Percentiles rank a stretch among this genome's conserved stretches.
phyloP scores from a whole-genome alignment of 1,140 invertebrate species.

The Ephestia elutella region DNA sequence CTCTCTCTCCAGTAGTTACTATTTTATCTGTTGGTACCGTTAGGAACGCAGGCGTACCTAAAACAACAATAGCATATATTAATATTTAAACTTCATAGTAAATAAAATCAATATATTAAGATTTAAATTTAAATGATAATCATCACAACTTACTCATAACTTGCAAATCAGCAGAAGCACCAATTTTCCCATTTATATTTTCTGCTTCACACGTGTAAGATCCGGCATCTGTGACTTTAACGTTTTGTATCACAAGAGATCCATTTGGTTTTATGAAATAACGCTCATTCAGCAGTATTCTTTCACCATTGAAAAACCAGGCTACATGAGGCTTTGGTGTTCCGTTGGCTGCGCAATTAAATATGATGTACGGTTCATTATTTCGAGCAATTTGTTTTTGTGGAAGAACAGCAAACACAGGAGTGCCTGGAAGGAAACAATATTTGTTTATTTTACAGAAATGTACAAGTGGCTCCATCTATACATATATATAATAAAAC shows the following conservation, averaged over 20 bases:
- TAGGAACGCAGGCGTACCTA: constrained; percentile 82
- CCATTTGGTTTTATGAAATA: constrained; percentile 76
- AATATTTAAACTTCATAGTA: not conserved
- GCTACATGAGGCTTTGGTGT: constrained; percentile 79
- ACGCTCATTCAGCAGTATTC: constrained; percentile 72
- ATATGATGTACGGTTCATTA: constrained; percentile 34
- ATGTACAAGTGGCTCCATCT: no score
- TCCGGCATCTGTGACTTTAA: constrained; percentile 79
- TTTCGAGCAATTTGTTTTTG: constrained; percentile 36
- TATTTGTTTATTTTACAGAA: no score
- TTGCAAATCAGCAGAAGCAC: constrained; percentile 78
- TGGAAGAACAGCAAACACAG: constrained; percentile 41
- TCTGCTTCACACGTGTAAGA: constrained; percentile 83
- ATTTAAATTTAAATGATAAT: no score
- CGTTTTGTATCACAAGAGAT: constrained; percentile 77
- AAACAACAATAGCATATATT: constrained; percentile 41
- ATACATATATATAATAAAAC: no score
- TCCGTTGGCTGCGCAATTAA: constrained; percentile 81
- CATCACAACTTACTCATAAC: constrained; percentile 83
- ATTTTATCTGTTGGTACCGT: constrained; percentile 79
- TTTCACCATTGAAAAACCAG: constrained; percentile 81
- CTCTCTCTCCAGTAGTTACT: constrained; percentile 78
- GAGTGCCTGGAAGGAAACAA: constrained; percentile 36
- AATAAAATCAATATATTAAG: no score
- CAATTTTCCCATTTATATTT: constrained; percentile 79